Base-by-base conservation (phyloP, 2,888 invertebrate genomes). In the Eucera pruinosa region DNA sequence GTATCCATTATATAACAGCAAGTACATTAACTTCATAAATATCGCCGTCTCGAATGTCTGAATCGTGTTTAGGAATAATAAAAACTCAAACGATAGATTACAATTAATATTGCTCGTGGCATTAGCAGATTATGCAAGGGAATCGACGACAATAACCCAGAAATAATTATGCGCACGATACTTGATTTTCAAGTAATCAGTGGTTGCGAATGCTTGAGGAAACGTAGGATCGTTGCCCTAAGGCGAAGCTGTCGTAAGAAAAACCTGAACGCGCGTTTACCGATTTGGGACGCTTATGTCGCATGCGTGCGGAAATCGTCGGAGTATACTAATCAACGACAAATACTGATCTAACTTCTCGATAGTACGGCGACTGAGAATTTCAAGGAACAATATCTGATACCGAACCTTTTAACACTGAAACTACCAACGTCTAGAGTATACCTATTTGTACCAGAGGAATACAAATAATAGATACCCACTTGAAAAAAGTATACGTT, bases 211-310 rank as follows among this genome's bases (percentile, higher is more conserved):
- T 48, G 66, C 45, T 58, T 43, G 57, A 50, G 52, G 65, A 66
- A 66, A 52, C 55, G 60, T 27, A 18, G 61, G 11, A 58, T 55
- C 43, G 20, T 41, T 33, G 39, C 41, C 58, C 61, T 62, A 20
- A n/a, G 45, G 76, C 64, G 58, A 58, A 47, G 15, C 52, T 61
- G 70, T 68, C 68, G 58, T 52, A 11, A 45, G 43, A 69, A 77
- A 74, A 58, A 60, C 60, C n/a, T 61, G 20, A 27, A 54, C 65
- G 57, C 47, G 65, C 73, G 57, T 70, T 82, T 82, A 84, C 60
- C 64, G 65, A 77, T 71, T 78, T 48, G 68, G 52, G 65, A 72
- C 70, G 79, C 69, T 81, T 71, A 50, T 36, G 41, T 69, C 57
- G 48, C 36, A 55, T 74, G 75, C 71, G 67, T 55, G 64, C 9